Conservation (phyloP, 2,888 invertebrate species). For the Thera britannica region DNA sequence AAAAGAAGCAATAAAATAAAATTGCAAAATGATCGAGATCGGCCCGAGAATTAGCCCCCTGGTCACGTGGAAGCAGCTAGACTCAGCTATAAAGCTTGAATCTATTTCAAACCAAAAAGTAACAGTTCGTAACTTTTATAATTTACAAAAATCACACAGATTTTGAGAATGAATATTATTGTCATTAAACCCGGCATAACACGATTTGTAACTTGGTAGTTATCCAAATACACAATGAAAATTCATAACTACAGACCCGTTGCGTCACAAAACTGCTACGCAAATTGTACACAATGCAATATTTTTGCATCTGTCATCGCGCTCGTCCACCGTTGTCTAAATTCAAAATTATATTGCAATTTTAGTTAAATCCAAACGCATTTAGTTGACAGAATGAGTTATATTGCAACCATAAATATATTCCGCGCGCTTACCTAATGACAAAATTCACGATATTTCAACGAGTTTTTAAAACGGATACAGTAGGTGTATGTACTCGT, state of each 20-base stretch:
- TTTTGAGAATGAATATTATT: too few relatives aligned
- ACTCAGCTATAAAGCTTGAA: too few relatives aligned
- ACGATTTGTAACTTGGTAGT: constrained; percentile 39
- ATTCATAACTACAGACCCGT: constrained; percentile 34
- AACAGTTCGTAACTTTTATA: too few relatives aligned
- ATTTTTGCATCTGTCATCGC: constrained; percentile 73
- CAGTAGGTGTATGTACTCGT: constrained; percentile 8
- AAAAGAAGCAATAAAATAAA: too few relatives aligned
- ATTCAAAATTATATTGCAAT: constrained; percentile 80
- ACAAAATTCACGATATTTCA: constrained; percentile 57
- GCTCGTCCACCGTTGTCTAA: constrained; percentile 61
- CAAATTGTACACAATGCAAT: constrained; percentile 52
- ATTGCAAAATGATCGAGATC: too few relatives aligned
- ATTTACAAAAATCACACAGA: too few relatives aligned
- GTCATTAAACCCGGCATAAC: not conserved
- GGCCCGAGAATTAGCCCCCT: too few relatives aligned
- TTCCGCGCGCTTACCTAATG: constrained; percentile 61
- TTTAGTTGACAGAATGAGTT: constrained; percentile 77
- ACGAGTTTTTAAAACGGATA: constrained; percentile 41
- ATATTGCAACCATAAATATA: constrained; percentile 64
- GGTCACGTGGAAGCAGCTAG: too few relatives aligned
- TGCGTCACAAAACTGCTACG: constrained; percentile 34
- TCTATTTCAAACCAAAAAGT: too few relatives aligned
- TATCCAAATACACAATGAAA: constrained; percentile 42
- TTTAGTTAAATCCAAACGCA: constrained; percentile 75